Evolutionary conservation across 2,797 vertebrate genomes (phyloP).

Genomic region (Myiothlypis coronata): DNA sequence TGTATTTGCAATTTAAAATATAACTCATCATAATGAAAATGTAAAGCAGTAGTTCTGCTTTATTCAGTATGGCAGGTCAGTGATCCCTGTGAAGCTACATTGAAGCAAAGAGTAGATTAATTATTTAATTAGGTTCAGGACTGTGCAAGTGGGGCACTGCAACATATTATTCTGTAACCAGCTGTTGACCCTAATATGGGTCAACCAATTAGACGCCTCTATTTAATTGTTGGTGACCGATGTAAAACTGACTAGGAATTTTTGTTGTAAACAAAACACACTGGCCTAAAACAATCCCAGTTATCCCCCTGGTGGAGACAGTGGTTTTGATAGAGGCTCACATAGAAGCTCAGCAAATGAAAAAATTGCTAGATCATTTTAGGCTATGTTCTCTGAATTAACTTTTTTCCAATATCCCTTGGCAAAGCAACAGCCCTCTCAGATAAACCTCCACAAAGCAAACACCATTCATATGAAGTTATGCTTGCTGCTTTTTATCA

Average conservation of each 20-base stretch:
- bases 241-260: conserved; percentile 75
- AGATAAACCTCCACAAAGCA: conserved; percentile 79
- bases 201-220: conserved; percentile 93
- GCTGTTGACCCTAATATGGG: conserved; percentile 92
- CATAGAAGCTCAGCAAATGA: conserved; percentile 69
- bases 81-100: conserved; percentile 91
- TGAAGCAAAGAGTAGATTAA: conserved; percentile 94
- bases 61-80: conserved; percentile 96
- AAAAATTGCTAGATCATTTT: conserved; percentile 75
- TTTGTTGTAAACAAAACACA: conserved; percentile 73
- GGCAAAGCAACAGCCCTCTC: conserved; percentile 75
- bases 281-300: conserved; percentile 58
- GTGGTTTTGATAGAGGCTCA: conserved; percentile 71
- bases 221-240: conserved; percentile 88
- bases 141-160: conserved; percentile 76
- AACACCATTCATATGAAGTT: conserved; percentile 80
- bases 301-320: conserved; percentile 68
- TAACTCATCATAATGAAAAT: conserved; percentile 97
- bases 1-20: conserved; percentile 98
- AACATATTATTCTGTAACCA: conserved; percentile 80
- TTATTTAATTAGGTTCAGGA: conserved; percentile 96
- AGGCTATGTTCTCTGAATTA: conserved; percentile 76
- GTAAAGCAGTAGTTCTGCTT: conserved; percentile 96
- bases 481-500: conserved; percentile 82
- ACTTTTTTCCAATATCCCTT: conserved; percentile 73